These are phyloP conservation scores for Tokudaia tokunoshimensis DNA, from an alignment of 2,797 vertebrate species.

Conservation along the genomic window DNA sequence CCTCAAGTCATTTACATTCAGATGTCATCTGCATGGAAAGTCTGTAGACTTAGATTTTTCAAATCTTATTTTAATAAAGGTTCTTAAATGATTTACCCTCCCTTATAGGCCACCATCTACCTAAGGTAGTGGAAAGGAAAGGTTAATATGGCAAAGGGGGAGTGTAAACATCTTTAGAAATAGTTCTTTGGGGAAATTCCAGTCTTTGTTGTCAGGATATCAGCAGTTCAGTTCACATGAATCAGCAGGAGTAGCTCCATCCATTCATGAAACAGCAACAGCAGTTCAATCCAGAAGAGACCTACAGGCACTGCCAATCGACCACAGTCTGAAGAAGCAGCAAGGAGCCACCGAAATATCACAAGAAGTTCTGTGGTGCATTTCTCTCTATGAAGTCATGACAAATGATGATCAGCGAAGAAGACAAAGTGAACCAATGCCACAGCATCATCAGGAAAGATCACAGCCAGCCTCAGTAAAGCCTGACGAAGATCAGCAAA, in stretches of 20 bases:
- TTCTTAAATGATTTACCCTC: background rate
- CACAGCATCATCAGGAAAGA: too few species aligned
- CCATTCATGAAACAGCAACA: background rate
- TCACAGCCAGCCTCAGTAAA: too few species aligned
- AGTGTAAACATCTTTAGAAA: background rate
- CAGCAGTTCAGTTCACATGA: background rate
- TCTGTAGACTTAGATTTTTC: background rate
- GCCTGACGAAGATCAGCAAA: too few species aligned
- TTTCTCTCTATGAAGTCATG: background rate
- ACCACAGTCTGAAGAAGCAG: background rate
- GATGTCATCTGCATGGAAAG: background rate
- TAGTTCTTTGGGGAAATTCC: background rate
- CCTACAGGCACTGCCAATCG: background rate
- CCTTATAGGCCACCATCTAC: background rate
- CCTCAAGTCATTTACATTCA: conserved; percentile 33
- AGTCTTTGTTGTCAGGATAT: background rate
- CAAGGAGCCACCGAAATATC: background rate
- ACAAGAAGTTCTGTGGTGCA: background rate
- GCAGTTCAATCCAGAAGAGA: background rate
- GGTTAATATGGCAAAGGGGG: background rate
- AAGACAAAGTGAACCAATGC: too few species aligned
- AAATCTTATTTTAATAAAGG: background rate
- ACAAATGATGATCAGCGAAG: background rate
- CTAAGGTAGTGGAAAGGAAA: background rate
- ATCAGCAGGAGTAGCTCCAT: background rate